Evolutionary conservation across 2,888 invertebrate species (phyloP).

Genomic region (Empis stercorea): DNA sequence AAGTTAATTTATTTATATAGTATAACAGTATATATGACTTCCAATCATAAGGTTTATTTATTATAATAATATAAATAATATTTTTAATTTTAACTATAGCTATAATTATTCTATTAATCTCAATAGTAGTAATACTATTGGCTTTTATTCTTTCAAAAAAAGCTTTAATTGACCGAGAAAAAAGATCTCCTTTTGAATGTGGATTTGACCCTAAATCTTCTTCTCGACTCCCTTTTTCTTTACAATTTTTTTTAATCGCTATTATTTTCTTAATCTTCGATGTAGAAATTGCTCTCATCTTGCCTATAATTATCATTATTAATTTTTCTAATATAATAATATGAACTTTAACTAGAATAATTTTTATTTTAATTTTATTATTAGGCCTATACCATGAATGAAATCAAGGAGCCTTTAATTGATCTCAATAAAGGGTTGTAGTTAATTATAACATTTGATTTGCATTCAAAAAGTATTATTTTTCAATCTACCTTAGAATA

Average conservation of each 20-base stretch:
- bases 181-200: conserved; percentile 50
- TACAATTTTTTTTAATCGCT: conserved; percentile 52
- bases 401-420: conserved; percentile 48
- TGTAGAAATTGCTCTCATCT: conserved; percentile 52
- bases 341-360: conserved; percentile 24
- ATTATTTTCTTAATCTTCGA: conserved; percentile 62
- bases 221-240: conserved; percentile 42
- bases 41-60: conserved; percentile 51
- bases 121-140: conserved; percentile 39
- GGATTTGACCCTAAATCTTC: conserved; percentile 44
- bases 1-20: conserved; percentile 47
- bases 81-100: conserved; percentile 31
- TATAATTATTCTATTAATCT: conserved; percentile 34
- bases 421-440: conserved; percentile 33
- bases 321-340: conserved; percentile 24
- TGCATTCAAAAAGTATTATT: conserved; percentile 38
- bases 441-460: conserved; percentile 39
- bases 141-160: conserved; percentile 45
- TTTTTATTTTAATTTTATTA: conserved; percentile 42
- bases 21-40: conserved; percentile 59
- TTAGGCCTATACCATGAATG: conserved; percentile 42
- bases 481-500: conserved; percentile 34
- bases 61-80: conserved; percentile 46
- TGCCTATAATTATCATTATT: conserved; percentile 42
- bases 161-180: conserved; percentile 46